These are phyloP conservation scores for Plectus sambesii DNA, from an alignment of 1,140 invertebrate species.

Conservation along the genomic window DNA sequence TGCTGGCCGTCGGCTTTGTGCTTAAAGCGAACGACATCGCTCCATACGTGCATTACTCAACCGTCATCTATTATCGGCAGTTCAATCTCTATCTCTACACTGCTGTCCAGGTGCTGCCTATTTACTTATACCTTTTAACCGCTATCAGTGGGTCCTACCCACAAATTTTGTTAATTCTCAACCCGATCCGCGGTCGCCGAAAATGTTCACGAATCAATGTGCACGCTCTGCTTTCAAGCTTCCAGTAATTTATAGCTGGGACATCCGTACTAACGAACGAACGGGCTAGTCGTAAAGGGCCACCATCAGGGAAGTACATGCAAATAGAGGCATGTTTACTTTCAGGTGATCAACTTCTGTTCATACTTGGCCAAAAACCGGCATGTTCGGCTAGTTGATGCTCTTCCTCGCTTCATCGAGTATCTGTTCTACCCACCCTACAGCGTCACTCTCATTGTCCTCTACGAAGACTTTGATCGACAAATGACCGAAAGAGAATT, in stretches of 20 bases:
- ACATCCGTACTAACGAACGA: no score
- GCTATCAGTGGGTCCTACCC: not conserved
- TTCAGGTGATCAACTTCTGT: slow-evolving; percentile 26
- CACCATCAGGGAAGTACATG: no score
- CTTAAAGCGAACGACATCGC: slow-evolving; percentile 15
- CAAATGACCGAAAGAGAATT: slow-evolving; percentile 14
- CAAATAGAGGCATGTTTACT: no score
- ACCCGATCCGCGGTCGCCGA: slow-evolving; percentile 5
- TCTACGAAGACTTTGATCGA: slow-evolving; percentile 36
- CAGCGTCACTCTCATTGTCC: slow-evolving; percentile 36
- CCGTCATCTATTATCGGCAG: slow-evolving; percentile 23
- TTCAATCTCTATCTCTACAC: slow-evolving; percentile 28
- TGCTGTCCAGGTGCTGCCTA: slow-evolving; percentile 19
- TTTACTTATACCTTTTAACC: slow-evolving; percentile 1
- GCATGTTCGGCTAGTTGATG: not conserved
- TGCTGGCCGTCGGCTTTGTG: slow-evolving; percentile 20
- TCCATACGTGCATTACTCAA: slow-evolving; percentile 9
- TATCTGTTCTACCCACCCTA: slow-evolving; percentile 41
- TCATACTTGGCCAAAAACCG: slow-evolving; percentile 13
- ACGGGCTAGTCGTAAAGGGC: no score
- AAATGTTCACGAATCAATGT: slow-evolving; percentile 5
- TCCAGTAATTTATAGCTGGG: no score
- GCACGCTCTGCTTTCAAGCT: not conserved
- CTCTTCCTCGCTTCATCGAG: slow-evolving; percentile 1
- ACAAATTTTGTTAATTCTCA: not conserved